Percentiles rank a stretch among this genome's conserved stretches.
phyloP scores from a whole-genome alignment of 2,113 vertebrate genomes.

The Ibidorhyncha struthersii region DNA sequence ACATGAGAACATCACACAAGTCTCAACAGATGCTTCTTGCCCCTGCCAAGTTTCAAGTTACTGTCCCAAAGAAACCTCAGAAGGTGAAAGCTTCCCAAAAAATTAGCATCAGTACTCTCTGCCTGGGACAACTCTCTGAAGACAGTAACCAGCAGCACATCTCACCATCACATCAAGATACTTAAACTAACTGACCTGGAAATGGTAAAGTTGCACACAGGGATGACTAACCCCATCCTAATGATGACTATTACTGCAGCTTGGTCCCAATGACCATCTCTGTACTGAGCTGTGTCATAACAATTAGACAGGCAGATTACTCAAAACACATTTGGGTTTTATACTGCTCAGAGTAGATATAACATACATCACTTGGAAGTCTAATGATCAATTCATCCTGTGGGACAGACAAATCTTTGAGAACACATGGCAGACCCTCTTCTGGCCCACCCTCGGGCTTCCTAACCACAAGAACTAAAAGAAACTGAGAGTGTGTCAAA shows the following conservation, averaged over 20 bases:
- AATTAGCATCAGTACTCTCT: neutral
- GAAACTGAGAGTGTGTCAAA: neutral
- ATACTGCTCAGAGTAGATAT: neutral
- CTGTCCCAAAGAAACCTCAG: neutral
- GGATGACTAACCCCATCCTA: neutral
- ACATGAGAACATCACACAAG: neutral
- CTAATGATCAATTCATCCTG: neutral
- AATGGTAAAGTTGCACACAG: neutral
- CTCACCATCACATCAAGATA: neutral
- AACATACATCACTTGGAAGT: neutral
- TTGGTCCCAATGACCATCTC: neutral
- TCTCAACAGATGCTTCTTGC: neutral
- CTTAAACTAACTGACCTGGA: neutral
- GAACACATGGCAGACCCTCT: neutral
- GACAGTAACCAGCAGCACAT: neutral
- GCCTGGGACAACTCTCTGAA: neutral
- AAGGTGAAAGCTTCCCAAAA: neutral
- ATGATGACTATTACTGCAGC: neutral
- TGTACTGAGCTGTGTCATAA: neutral
- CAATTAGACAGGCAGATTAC: neutral
- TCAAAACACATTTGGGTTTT: neutral
- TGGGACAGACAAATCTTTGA: neutral
- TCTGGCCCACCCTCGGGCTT: neutral
- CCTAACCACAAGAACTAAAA: neutral
- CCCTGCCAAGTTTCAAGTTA: neutral